These are phyloP conservation scores for Rhagium mordax DNA, from an alignment of 2,888 invertebrate species.

Conservation along the genomic window DNA sequence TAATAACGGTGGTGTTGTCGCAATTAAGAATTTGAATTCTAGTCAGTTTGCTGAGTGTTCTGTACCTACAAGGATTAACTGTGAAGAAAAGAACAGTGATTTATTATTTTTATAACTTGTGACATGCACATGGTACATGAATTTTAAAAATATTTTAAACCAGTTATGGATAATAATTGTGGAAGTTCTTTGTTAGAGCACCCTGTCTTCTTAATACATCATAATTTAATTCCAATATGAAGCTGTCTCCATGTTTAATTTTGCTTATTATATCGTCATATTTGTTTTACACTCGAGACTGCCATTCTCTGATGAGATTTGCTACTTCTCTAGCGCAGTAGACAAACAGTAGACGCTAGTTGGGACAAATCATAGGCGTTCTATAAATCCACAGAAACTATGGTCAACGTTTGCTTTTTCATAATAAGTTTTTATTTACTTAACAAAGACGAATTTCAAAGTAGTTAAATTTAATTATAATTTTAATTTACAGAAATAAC, in stretches of 20 bases:
- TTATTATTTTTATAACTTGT: no score
- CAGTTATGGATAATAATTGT: no score
- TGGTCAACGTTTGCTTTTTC: neutral
- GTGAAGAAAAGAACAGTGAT: no score
- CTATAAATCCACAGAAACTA: neutral
- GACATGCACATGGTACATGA: no score
- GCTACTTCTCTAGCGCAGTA: slow-evolving; percentile 48
- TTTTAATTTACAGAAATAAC: no score
- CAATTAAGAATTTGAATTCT: neutral
- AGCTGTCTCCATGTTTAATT: slow-evolving; percentile 65
- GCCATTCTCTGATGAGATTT: slow-evolving; percentile 66
- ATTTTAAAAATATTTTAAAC: no score
- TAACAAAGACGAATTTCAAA: no score
- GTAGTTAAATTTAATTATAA: no score
- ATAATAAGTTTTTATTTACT: no score
- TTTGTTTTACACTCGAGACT: slow-evolving; percentile 65
- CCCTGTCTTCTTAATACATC: neutral
- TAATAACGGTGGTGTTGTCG: no score
- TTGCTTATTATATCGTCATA: slow-evolving; percentile 67
- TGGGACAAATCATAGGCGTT: slow-evolving; percentile 17
- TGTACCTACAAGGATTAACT: neutral
- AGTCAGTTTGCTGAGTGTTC: neutral
- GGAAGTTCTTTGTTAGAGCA: neutral
- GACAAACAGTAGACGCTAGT: slow-evolving; percentile 45
- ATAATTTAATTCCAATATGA: slow-evolving; percentile 63